Evolutionary conservation across 2,113 vertebrate species (phyloP).

Genomic region (Zosterops borbonicus): DNA sequence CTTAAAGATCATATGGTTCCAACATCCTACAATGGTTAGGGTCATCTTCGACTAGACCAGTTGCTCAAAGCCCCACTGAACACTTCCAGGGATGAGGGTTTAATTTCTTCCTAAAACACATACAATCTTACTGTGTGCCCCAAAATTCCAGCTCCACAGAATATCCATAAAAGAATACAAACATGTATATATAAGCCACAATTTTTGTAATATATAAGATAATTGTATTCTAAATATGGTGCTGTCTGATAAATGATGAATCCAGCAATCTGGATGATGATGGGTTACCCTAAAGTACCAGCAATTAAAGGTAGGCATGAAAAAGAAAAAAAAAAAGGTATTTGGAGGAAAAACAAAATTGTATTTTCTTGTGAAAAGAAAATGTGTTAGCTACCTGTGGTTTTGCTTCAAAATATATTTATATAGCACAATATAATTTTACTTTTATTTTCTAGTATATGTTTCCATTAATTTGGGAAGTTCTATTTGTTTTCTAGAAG

Average conservation of each 20-base stretch:
- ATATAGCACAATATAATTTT: background rate
- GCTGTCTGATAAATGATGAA: background rate
- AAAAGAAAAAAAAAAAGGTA: background rate
- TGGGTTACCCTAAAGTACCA: background rate
- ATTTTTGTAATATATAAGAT: background rate
- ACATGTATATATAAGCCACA: background rate
- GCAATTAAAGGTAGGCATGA: background rate
- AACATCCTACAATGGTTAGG: background rate
- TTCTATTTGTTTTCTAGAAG: background rate
- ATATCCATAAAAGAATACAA: background rate
- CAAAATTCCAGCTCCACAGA: background rate
- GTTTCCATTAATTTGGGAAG: background rate
- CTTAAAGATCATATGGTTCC: background rate
- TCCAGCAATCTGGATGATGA: background rate
- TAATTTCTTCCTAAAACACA: background rate
- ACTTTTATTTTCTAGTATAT: background rate
- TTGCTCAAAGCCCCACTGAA: background rate
- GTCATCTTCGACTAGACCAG: background rate
- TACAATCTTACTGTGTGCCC: background rate
- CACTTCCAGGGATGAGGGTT: background rate
- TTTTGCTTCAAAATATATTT: background rate
- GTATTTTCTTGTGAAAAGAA: background rate
- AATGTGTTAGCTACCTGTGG: background rate
- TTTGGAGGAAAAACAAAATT: background rate
- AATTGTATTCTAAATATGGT: background rate